Evolutionary conservation across 2,888 invertebrate species (phyloP), one percentile per base, ranked within the genome.

Genomic region (Cremastobaeus sp.): DNA sequence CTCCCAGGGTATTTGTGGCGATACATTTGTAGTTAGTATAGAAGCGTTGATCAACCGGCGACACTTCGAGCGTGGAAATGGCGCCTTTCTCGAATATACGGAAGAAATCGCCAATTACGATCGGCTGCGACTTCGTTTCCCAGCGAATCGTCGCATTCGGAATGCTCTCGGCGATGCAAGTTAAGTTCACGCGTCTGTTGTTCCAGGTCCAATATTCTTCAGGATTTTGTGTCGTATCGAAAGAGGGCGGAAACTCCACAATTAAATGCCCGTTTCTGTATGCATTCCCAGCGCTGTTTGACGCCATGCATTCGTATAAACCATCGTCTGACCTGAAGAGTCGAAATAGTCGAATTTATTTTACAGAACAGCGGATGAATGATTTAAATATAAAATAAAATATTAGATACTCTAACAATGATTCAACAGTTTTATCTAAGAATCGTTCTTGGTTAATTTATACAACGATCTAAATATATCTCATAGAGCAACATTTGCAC

Each of bases 111-210:
- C 14, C 17, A 0, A 41, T 20, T 0, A 5, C 20, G 2, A 64
- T 52, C 1, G 15, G n/a, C 17, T 34, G 14, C 0, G 88, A 85
- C 30, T 68, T 84, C 76, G 79, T 91, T 86, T 91, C 91, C 96
- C 96, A 97, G 83, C 92, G 92, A 79, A 97, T 95, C 4, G 96
- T 96, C 0, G 97, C 97, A 85, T 97, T 97, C 1, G 97, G 97
- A 81, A 97, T 92, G 84, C 92, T 91, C 87, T 95, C 94, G n/a
- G 96, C 96, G 41, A 95, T 90, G 84, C 97, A 97, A 69, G 94
- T 95, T 3, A 97, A 89, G 86, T 97, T 97, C 1, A 94, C 95
- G 0, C 93, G 92, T 79, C 91, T 91, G 34, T 92, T 90, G 47
- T 93, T 92, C 96, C 96, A 97, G 25, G 94, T 94, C 92, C 94